These are phyloP conservation scores for Drosophila seclusa DNA, from an alignment of 2,888 invertebrate species.

Conservation along the genomic window DNA sequence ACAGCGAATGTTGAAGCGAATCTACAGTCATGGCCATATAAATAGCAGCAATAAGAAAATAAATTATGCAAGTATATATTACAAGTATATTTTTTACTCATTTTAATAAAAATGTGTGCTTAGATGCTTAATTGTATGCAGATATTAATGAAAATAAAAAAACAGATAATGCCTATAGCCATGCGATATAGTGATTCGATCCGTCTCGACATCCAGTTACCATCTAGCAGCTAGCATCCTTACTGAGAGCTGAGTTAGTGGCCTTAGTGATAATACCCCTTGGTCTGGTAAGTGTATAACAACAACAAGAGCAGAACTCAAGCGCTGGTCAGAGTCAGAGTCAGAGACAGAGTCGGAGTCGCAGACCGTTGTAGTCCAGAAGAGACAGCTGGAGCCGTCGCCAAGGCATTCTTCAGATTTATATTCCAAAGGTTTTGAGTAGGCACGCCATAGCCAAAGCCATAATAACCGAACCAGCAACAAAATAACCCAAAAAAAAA, in stretches of 20 bases:
- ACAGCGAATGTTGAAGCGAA: no score
- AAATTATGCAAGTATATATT: not conserved
- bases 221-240: not conserved
- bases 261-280: not conserved
- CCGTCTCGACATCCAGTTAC: not conserved
- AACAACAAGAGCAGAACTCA: constrained; percentile 15
- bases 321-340: constrained; percentile 7
- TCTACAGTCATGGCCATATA: not conserved
- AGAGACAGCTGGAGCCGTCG: constrained; percentile 44
- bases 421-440: constrained; percentile 74
- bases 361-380: constrained; percentile 17
- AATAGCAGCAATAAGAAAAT: not conserved
- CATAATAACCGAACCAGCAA: constrained; percentile 58
- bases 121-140: not conserved
- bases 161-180: not conserved
- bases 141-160: not conserved
- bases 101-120: not conserved
- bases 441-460: constrained; percentile 63
- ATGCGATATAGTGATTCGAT: not conserved
- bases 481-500: constrained; percentile 69
- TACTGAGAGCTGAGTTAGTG: not conserved
- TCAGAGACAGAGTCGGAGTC: constrained; percentile 1
- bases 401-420: constrained; percentile 77
- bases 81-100: not conserved
- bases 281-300: constrained; percentile 1